Evolutionary conservation across 2,888 invertebrate species (phyloP).

Genomic region (Electrophaes corylata): DNA sequence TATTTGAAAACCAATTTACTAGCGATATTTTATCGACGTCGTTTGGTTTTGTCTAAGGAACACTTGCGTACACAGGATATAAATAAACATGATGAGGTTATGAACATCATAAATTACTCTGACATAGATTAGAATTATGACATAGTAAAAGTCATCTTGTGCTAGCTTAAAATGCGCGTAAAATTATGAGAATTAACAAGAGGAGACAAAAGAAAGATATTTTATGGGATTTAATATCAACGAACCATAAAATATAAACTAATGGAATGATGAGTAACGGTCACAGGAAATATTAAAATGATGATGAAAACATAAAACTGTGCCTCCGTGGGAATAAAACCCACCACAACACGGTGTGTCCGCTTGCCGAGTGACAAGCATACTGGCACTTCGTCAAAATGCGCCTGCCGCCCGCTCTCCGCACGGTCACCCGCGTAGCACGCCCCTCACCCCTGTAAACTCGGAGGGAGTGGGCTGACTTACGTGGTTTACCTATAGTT

Average conservation of each 20-base stretch:
- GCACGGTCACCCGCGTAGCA: no score
- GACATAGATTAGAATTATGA: slow-evolving; percentile 44
- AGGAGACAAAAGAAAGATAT: not conserved
- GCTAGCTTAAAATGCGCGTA: slow-evolving; percentile 30
- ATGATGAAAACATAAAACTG: not conserved
- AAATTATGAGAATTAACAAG: slow-evolving; percentile 29
- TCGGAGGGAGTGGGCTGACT: no score
- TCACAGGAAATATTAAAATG: not conserved
- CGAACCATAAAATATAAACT: not conserved
- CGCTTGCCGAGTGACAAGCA: no score
- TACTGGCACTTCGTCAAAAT: no score
- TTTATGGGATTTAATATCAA: not conserved
- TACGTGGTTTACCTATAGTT: no score
- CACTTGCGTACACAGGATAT: slow-evolving; percentile 43
- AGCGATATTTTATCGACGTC: no score
- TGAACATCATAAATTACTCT: slow-evolving; percentile 47
- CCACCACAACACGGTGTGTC: no score
- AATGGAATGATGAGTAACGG: not conserved
- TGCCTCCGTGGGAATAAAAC: not conserved
- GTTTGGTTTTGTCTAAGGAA: slow-evolving; percentile 5
- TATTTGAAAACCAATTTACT: no score
- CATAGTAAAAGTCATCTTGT: slow-evolving; percentile 39
- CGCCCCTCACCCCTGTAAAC: no score
- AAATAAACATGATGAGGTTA: slow-evolving; percentile 59
- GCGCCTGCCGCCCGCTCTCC: no score